Evolutionary conservation across 2,113 vertebrate species (phyloP), one percentile per base, ranked within the genome.

Genomic region (Anser brachyrhynchus): DNA sequence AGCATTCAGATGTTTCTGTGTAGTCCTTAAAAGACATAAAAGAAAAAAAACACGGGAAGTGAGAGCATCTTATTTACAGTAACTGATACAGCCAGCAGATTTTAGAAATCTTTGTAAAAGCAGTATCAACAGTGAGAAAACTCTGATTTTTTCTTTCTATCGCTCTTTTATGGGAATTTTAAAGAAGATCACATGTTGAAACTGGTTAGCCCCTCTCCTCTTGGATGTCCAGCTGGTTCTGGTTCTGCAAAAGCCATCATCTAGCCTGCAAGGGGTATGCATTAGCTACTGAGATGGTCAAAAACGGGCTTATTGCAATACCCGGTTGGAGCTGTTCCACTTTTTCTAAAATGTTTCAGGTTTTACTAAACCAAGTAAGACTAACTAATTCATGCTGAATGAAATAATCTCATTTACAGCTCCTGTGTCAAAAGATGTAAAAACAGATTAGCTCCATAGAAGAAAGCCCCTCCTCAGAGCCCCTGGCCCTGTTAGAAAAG

Each of bases 71-170:
- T 62, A 21, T 37, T 90, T 90, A 59, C 17, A 35, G 59, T 71
- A 88, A 75, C 14, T 33, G 71, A 69, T 59, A 65, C 43, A 78
- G 41, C 13, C 35, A 67, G 77, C 10, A 70, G 49, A 62, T 35
- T 64, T 67, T 52, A 72, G 28, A 33, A 61, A 69, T 35, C 3
- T 33, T 77, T 77, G 31, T 41, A 58, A 84, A 91, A 41, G 44
- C 61, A 66, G 35, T 35, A 54, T 31, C 13, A 23, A 20, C 23
- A 19, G 7, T 29, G 35, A 67, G 25, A 87, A 93, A 61, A 46
- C 17, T 58, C 29, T 1, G 0, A 0, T 10, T 21, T 62, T 79
- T 80, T 55, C 37, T 79, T 12, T 11, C 7, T 2, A 3, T 51
- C 7, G 43, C 25, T 86, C 51, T 66, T 69, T 44, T 75, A 43